Conservation (phyloP, 2,888 invertebrate genomes). For the Galeruca laticollis region DNA sequence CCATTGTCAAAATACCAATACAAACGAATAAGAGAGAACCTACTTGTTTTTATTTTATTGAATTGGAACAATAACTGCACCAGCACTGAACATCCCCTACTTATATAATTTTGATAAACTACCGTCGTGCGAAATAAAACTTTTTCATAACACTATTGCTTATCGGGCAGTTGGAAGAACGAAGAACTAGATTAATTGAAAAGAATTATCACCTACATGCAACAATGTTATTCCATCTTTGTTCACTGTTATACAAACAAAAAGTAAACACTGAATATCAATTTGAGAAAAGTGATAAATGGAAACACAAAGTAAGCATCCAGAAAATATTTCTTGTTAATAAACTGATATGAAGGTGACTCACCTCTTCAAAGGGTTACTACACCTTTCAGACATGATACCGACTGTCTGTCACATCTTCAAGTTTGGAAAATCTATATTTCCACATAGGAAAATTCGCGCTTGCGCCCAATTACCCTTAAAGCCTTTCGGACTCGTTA, state of each 20-base stretch:
- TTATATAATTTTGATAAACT: not conserved
- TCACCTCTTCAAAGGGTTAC: constrained; percentile 57
- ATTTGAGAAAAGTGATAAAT: constrained; percentile 14
- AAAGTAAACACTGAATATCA: not conserved
- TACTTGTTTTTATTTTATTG: not conserved
- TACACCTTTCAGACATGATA: constrained; percentile 51
- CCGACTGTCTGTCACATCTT: constrained; percentile 47
- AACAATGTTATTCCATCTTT: not conserved
- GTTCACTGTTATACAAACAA: constrained; percentile 14
- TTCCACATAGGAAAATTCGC: constrained; percentile 34
- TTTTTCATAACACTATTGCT: not conserved
- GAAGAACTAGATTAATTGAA: constrained; percentile 5
- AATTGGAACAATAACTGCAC: not conserved
- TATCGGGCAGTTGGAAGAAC: not conserved
- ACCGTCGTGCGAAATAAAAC: not conserved
- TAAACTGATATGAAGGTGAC: constrained; percentile 43
- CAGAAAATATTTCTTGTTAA: constrained; percentile 8
- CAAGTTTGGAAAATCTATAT: constrained; percentile 38
- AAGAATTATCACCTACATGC: constrained; percentile 13
- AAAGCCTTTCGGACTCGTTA: constrained; percentile 2
- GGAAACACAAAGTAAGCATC: constrained; percentile 22
- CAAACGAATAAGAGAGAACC: not conserved
- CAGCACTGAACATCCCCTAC: not conserved
- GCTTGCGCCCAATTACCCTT: constrained; percentile 27
- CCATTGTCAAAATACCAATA: not conserved